phyloP scores from a whole-genome alignment of 2,797 vertebrate genomes.

The Syndactyla subalaris region DNA sequence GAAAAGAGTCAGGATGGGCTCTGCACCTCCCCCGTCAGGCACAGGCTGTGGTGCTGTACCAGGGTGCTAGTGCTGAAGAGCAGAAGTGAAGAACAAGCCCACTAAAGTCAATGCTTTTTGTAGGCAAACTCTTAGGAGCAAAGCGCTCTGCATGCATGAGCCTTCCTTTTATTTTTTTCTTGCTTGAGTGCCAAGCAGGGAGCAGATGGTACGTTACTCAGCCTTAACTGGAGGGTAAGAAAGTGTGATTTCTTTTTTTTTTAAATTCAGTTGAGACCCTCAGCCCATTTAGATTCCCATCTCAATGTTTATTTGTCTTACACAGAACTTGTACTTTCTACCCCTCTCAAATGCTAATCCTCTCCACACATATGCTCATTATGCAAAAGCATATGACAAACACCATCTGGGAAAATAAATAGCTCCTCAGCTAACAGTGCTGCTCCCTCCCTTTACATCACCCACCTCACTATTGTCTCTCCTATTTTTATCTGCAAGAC shows the following conservation, averaged over 20 bases:
- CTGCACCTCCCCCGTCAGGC: accelerated
- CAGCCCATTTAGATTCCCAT: constrained; percentile 49
- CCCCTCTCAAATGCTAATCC: constrained; percentile 62
- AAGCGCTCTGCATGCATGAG: background rate
- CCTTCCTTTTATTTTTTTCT: constrained; percentile 7
- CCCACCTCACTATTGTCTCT: constrained; percentile 59
- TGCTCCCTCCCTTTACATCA: constrained; percentile 42
- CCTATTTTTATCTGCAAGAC: constrained; percentile 60
- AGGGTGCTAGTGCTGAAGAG: background rate
- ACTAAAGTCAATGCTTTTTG: background rate
- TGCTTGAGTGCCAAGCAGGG: constrained; percentile 41
- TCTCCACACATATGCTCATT: constrained; percentile 69
- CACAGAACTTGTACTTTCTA: constrained; percentile 59
- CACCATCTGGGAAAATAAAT: constrained; percentile 72
- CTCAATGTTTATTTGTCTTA: constrained; percentile 63
- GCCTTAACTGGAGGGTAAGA: constrained; percentile 67
- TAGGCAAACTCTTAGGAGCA: background rate
- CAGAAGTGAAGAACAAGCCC: background rate
- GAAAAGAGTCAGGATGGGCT: background rate
- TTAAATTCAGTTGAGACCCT: constrained; percentile 35
- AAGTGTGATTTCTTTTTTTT: constrained; percentile 46
- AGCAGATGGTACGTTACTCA: constrained; percentile 70
- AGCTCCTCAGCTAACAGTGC: constrained; percentile 40
- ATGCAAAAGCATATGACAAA: constrained; percentile 73
- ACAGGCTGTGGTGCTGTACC: too few species aligned